Evolutionary conservation across 2,888 invertebrate genomes (phyloP).

Genomic region (Priocnemis perturbator): DNA sequence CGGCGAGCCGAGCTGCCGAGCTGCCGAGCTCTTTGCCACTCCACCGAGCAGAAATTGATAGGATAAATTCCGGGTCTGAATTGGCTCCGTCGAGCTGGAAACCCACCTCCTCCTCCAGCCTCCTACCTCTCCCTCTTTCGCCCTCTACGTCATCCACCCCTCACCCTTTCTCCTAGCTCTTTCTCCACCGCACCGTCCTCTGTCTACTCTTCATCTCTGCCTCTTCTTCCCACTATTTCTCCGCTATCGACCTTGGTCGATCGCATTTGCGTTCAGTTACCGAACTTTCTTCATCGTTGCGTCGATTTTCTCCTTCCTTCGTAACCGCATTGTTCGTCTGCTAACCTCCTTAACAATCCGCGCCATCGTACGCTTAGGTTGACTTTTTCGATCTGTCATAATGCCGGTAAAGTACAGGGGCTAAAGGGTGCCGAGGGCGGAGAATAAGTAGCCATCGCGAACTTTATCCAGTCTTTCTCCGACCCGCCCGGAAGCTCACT

Average conservation of each 20-base stretch:
- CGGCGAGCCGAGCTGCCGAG: constrained; percentile 67
- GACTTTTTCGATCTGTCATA: too few species aligned
- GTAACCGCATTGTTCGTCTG: constrained; percentile 29
- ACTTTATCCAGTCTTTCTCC: not conserved
- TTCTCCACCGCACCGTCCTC: constrained; percentile 36
- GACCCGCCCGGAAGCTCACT: too few species aligned
- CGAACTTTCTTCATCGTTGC: constrained; percentile 39
- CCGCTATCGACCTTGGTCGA: constrained; percentile 1
- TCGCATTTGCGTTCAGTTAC: constrained; percentile 21
- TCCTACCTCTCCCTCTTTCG: constrained; percentile 33
- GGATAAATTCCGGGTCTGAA: constrained; percentile 81
- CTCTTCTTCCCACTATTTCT: not conserved
- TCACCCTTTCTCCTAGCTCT: constrained; percentile 30
- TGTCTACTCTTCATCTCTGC: constrained; percentile 17
- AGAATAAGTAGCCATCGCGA: not conserved
- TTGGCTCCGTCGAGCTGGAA: constrained; percentile 79
- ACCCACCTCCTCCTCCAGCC: constrained; percentile 66
- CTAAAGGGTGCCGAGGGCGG: too few species aligned
- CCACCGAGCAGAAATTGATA: constrained; percentile 81
- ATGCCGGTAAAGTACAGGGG: not conserved
- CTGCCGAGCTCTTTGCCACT: constrained; percentile 79
- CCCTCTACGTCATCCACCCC: constrained; percentile 34
- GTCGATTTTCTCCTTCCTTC: constrained; percentile 30
- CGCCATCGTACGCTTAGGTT: too few species aligned
- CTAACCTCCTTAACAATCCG: not conserved